Evolutionary conservation across 1,140 invertebrate species (phyloP).

Genomic region (Drosophila lacertosa): DNA sequence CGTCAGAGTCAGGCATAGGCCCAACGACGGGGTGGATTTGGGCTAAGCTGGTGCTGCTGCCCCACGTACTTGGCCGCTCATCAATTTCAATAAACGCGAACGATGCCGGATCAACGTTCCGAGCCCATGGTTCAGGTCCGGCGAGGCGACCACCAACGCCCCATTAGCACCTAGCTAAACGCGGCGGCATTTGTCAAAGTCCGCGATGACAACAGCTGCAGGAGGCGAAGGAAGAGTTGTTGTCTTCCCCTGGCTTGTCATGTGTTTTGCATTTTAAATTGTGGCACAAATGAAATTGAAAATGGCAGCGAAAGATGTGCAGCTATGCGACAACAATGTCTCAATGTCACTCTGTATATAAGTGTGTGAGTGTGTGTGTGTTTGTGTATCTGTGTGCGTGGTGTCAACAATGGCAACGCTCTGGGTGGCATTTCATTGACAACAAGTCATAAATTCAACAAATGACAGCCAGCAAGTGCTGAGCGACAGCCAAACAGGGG

Average conservation of each 20-base stretch:
- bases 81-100: slow-evolving; percentile 76
- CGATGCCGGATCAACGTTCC: slow-evolving; percentile 13
- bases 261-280: slow-evolving; percentile 82
- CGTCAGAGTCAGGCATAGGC: slow-evolving; percentile 21
- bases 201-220: slow-evolving; percentile 26
- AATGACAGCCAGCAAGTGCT: slow-evolving; percentile 72
- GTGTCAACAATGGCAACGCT: slow-evolving; percentile 75
- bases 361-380: background rate
- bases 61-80: slow-evolving; percentile 79
- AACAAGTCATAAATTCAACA: slow-evolving; percentile 76
- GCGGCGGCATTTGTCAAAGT: slow-evolving; percentile 76
- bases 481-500: slow-evolving; percentile 37
- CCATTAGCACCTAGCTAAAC: slow-evolving; percentile 77
- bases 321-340: slow-evolving; percentile 69
- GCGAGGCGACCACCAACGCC: slow-evolving; percentile 48
- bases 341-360: slow-evolving; percentile 36
- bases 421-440: slow-evolving; percentile 79
- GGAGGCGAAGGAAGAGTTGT: background rate
- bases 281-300: slow-evolving; percentile 78
- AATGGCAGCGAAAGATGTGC: slow-evolving; percentile 78
- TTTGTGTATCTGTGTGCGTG: slow-evolving; percentile 43
- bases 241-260: slow-evolving; percentile 17
- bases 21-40: slow-evolving; percentile 61
- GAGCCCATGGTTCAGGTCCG: slow-evolving; percentile 16
- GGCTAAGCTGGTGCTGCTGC: slow-evolving; percentile 78